Evolutionary conservation across 2,888 invertebrate species (phyloP).

Genomic region (Conchocele bisecta): DNA sequence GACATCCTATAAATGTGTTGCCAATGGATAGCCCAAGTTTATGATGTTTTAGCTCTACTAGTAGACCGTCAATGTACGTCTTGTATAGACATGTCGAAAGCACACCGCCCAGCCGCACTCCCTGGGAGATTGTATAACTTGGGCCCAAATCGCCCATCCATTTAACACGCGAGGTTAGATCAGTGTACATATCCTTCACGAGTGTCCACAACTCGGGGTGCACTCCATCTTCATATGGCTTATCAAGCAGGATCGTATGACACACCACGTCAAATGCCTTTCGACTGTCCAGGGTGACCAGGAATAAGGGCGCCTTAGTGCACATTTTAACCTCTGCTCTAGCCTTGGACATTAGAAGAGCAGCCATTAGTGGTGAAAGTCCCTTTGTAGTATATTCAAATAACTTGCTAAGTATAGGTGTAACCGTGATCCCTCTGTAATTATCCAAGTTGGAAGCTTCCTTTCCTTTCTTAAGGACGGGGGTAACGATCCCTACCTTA

Average conservation of each 20-base stretch:
- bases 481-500: neutral
- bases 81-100: neutral
- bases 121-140: neutral
- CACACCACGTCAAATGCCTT: slow-evolving; percentile 2
- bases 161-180: neutral
- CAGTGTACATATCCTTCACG: slow-evolving; percentile 1
- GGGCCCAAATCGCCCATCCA: neutral
- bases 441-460: neutral
- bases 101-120: neutral
- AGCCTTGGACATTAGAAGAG: neutral
- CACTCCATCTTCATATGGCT: neutral
- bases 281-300: neutral
- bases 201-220: neutral
- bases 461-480: neutral
- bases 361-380: neutral
- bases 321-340: neutral
- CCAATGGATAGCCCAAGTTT: neutral
- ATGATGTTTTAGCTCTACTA: neutral
- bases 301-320: neutral
- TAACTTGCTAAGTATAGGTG: neutral
- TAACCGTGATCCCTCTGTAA: neutral
- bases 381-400: neutral
- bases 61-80: neutral
- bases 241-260: neutral
- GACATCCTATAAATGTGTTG: neutral